Evolutionary conservation across 2,797 vertebrate species (phyloP), one percentile per base, ranked within the genome.

Genomic region (Nothura maculosa): DNA sequence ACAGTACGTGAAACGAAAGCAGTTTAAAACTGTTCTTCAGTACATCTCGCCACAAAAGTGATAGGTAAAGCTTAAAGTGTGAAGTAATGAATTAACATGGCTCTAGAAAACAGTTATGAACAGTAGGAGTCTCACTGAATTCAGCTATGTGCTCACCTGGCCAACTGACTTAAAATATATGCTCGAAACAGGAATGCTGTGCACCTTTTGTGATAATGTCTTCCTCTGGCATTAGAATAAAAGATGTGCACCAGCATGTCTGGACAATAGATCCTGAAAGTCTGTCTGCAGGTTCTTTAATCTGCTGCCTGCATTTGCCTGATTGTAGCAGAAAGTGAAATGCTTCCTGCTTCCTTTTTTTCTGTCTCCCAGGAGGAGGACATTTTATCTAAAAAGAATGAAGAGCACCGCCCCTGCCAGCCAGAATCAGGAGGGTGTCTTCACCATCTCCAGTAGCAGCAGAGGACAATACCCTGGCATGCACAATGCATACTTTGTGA

Each of bases 321-420:
- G n/a, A 20, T 16, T 40, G 34, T 30, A 28, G 13, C 6, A 87
- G 25, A 19, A 21, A 75, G 30, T 9, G 36, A 60, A 81, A 45
- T 0, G 2, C 28, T 69, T 68, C n/a, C 50, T 47, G 8, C 42
- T 45, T 68, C 16, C 11, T 22, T 52, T 52, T 18, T 18, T 28
- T 15, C 20, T 10, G 14, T 47, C 25, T 55, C n/a, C 22, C 7
- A 4, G 52, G n/a, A 43, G 28, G 38, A 60, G 0, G 5, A 6
- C 18, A n/a, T 52, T 75, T 61, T 7, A 70, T 25, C 43, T n/a
- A 14, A 47, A 58, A 63, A 18, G 40, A 75, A 72, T 24, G 19
- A 42, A 1, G 1, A 79, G 34, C 9, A 24, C 28, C 42, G 17
- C 40, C 3, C 10, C 55, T 32, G 8, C n/a, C 9, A 3, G 50